Evolutionary conservation across 2,888 invertebrate species (phyloP).

Genomic region (Epinotia demarniana): DNA sequence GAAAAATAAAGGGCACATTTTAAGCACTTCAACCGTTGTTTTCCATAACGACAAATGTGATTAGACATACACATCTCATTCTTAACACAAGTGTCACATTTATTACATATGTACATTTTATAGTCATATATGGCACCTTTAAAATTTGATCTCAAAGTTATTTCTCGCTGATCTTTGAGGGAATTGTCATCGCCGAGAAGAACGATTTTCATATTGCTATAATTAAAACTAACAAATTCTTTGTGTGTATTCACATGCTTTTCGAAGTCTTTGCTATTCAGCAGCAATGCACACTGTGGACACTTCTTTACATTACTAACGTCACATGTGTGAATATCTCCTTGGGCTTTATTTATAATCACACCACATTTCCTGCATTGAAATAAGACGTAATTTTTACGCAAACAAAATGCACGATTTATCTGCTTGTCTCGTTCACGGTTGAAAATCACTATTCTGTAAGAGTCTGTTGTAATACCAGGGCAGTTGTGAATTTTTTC

Average conservation of each 20-base stretch:
- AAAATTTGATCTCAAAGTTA: conserved; percentile 52
- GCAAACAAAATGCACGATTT: conserved; percentile 55
- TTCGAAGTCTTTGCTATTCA: conserved; percentile 56
- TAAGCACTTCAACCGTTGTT: conserved; percentile 58
- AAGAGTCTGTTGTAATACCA: conserved; percentile 54
- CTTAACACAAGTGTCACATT: conserved; percentile 63
- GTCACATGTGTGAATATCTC: conserved; percentile 59
- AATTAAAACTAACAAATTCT: conserved; percentile 56
- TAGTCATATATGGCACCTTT: conserved; percentile 64
- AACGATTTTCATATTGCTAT: conserved; percentile 64
- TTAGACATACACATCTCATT: conserved; percentile 49
- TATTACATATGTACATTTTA: conserved; percentile 64
- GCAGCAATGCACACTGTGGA: conserved; percentile 61
- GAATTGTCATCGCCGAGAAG: conserved; percentile 57
- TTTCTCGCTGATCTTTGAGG: conserved; percentile 32
- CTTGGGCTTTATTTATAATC: conserved; percentile 58
- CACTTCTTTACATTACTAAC: conserved; percentile 58
- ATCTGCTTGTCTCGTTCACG: conserved; percentile 55
- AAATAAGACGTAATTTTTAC: conserved; percentile 60
- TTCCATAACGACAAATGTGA: conserved; percentile 60
- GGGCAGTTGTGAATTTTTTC: conserved; percentile 59
- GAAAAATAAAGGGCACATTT: conserved; percentile 63
- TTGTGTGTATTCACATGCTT: conserved; percentile 64
- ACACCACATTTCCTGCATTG: conserved; percentile 69
- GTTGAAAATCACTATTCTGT: conserved; percentile 66